Evolutionary conservation across 2,888 invertebrate genomes (phyloP), one percentile per base, ranked within the genome.

Genomic region (Drosophila monieri): DNA sequence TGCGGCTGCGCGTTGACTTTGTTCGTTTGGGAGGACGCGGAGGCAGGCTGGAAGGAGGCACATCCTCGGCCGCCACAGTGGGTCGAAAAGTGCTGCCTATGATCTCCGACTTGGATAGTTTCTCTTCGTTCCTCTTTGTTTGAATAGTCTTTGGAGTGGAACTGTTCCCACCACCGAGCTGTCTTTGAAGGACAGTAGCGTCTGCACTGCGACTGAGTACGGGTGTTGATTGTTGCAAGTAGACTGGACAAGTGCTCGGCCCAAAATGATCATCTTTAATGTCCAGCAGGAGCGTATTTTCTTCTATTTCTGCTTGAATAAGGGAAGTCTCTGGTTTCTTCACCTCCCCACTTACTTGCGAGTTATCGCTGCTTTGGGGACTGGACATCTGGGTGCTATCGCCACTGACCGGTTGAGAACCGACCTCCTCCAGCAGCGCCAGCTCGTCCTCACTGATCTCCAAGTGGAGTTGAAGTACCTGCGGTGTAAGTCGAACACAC

Each of bases 401-500:
- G 1, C 37, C 55, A 64, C 52, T 68, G 10, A 6, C 67, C 0
- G 9, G 23, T 10, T 41, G 52, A 5, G 46, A 46, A 12, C 6
- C 27, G 37, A 49, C 25, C 25, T 65, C 54, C 8, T 64, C 61
- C 5, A 76, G 72, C 44, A 81, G 64, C 60, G 78, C 76, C 27
- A 89, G 61, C 70, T 90, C 90, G 12, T 65, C 69, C 4, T 73
- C 93, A 73, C 93, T 94, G 73, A 94, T 94, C 83, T 94, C 94
- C 66, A 95, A 85, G 75, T 93, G 93, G 74, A 95, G 90, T 0
- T 95, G 94, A 61, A 97, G 93, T 4, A 95, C 92, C 74, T 94
- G 93, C 0, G 98, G 97, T 80, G 94, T 94, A 23, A 97, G 90
- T 39, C 94, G 93, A 35, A 97, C 91, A 56, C 97, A 94, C 76